A percentile compares a stretch with the other conserved stretches of the same genome.
Evolutionary conservation across 2,113 vertebrate species (phyloP).

Genomic region (Riparia riparia): DNA sequence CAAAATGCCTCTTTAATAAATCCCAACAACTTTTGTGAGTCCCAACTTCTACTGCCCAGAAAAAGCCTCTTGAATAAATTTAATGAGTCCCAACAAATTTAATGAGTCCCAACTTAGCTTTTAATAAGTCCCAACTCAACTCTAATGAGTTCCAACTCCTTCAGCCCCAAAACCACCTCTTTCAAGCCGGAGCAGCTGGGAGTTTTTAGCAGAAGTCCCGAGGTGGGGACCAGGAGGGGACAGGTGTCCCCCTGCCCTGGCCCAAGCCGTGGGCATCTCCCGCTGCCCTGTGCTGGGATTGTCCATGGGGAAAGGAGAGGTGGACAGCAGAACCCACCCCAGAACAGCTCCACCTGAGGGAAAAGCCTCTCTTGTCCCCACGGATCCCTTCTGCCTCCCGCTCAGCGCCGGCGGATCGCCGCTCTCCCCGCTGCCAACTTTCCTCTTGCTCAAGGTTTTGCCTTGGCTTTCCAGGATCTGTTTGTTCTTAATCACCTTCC

Average conservation of each 20-base stretch:
- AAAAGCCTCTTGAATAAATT: neutral
- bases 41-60: too few relatives aligned
- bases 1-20: neutral
- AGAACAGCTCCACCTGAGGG: too few relatives aligned
- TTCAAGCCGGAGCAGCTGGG: neutral
- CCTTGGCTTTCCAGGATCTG: neutral
- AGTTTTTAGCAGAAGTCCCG: neutral
- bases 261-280: neutral
- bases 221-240: too few relatives aligned
- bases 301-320: neutral
- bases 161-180: neutral
- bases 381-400: neutral
- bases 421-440: neutral
- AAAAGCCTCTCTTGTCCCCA: neutral
- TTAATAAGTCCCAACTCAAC: neutral
- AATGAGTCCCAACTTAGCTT: neutral
- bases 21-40: neutral
- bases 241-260: neutral
- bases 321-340: neutral
- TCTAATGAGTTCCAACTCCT: neutral
- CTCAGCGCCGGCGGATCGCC: fast-evolving
- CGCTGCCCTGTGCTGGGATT: neutral
- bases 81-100: too few relatives aligned
- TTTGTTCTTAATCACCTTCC: neutral
- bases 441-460: neutral